A percentile compares a stretch with the other conserved stretches of the same genome.
phyloP scores from a whole-genome alignment of 2,113 vertebrate species.

The Tretioscincus oriximinensis region DNA sequence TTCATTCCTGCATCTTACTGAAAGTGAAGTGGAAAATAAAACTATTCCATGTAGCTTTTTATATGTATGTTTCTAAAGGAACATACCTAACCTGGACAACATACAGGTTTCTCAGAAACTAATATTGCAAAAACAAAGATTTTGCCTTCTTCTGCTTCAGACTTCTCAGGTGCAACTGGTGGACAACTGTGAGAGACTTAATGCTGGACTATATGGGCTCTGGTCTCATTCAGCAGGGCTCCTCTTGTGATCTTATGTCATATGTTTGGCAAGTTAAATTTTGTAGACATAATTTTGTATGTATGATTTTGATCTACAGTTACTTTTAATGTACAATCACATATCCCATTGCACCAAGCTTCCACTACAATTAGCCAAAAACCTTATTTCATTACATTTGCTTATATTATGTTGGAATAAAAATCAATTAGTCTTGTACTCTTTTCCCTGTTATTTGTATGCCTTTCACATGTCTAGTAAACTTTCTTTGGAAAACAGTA shows the following conservation, averaged over 20 bases:
- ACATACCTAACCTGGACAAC: too few species aligned
- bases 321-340: not conserved
- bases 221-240: too few species aligned
- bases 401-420: conserved; percentile 13
- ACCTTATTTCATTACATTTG: not conserved
- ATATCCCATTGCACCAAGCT: not conserved
- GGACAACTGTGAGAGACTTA: too few species aligned
- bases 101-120: too few species aligned
- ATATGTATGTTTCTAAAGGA: too few species aligned
- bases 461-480: conserved; percentile 34
- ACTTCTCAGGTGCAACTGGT: too few species aligned
- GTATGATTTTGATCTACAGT: not conserved
- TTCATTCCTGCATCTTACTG: too few species aligned
- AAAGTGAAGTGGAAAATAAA: too few species aligned
- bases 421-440: not conserved
- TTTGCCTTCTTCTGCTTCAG: too few species aligned
- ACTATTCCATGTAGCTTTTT: too few species aligned
- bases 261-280: not conserved
- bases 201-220: too few species aligned
- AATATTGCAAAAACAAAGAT: too few species aligned
- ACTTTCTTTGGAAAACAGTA: conserved; percentile 35
- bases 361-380: not conserved
- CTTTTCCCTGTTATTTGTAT: conserved; percentile 2
- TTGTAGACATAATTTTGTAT: not conserved
- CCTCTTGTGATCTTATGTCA: not conserved